These are phyloP conservation scores for Rhinogobius similis DNA, from an alignment of 2,113 vertebrate species.

Conservation along the genomic window DNA sequence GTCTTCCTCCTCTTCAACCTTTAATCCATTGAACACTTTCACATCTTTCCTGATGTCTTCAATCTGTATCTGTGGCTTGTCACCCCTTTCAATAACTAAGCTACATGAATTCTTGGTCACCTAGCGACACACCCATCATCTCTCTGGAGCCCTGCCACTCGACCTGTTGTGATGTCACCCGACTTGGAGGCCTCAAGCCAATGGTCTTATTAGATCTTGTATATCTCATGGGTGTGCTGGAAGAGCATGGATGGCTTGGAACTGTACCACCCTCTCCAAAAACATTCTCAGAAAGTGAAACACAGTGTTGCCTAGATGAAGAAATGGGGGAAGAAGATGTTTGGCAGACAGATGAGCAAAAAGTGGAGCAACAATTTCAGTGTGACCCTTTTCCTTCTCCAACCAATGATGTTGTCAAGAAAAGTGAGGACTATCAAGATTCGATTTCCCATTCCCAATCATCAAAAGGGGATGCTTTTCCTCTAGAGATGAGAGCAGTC, in stretches of 20 bases:
- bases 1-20: slow-evolving; percentile 56
- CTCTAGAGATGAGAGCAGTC: slow-evolving; percentile 74
- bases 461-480: slow-evolving; percentile 62
- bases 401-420: slow-evolving; percentile 26
- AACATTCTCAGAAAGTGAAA: slow-evolving; percentile 52
- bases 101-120: slow-evolving; percentile 87
- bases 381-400: slow-evolving; percentile 24
- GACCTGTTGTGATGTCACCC: slow-evolving; percentile 70
- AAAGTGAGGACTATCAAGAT: slow-evolving; percentile 47
- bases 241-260: slow-evolving; percentile 70
- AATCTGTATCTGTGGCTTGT: slow-evolving; percentile 72
- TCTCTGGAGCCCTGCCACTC: slow-evolving; percentile 78
- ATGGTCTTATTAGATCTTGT: slow-evolving; percentile 78
- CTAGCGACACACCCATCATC: slow-evolving; percentile 79
- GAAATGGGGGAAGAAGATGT: slow-evolving; percentile 54
- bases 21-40: slow-evolving; percentile 61
- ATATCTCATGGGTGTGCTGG: slow-evolving; percentile 77
- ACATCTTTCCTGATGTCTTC: slow-evolving; percentile 66
- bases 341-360: slow-evolving; percentile 37
- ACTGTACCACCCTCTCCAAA: slow-evolving; percentile 27
- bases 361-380: slow-evolving; percentile 44
- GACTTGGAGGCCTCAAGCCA: slow-evolving; percentile 74
- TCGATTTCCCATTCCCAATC: slow-evolving; percentile 27
- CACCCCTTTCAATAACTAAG: slow-evolving; percentile 79
- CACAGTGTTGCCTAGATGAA: slow-evolving; percentile 64